Percentiles rank a stretch among this genome's conserved stretches.
phyloP scores from a whole-genome alignment of 2,113 vertebrate species.

The Callorhinus ursinus region DNA sequence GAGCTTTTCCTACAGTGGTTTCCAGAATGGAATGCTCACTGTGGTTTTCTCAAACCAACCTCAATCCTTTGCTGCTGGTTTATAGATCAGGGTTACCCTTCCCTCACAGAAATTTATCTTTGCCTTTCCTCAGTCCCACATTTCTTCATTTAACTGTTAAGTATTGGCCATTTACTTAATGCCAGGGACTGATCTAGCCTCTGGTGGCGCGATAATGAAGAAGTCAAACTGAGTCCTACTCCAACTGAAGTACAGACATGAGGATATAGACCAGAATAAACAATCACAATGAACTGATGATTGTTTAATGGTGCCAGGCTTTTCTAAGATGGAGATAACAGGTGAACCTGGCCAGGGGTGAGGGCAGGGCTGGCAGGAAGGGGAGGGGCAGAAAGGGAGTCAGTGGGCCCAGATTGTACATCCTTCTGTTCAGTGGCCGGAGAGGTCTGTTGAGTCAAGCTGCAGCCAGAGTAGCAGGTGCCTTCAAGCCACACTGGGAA shows the following conservation, averaged over 20 bases:
- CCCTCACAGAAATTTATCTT: neutral
- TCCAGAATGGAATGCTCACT: neutral
- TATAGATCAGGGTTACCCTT: neutral
- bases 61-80: neutral
- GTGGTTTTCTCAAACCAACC: neutral
- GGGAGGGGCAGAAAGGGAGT: neutral
- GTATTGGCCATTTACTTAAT: neutral
- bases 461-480: rapidly evolving
- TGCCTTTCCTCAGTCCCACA: neutral
- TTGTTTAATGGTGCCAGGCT: neutral
- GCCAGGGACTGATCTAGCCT: neutral
- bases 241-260: neutral
- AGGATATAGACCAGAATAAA: neutral
- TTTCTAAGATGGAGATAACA: neutral
- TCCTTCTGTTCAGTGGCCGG: neutral
- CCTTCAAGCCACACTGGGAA: neutral
- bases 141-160: neutral
- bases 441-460: neutral
- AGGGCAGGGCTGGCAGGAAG: rapidly evolving
- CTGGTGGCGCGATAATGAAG: neutral
- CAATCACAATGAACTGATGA: neutral
- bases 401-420: rapidly evolving
- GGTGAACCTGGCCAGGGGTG: neutral
- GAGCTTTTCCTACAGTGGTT: neutral
- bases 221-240: neutral